These are phyloP conservation scores for Anthophora plumipes DNA, from an alignment of 2,888 invertebrate species.

Conservation along the genomic window DNA sequence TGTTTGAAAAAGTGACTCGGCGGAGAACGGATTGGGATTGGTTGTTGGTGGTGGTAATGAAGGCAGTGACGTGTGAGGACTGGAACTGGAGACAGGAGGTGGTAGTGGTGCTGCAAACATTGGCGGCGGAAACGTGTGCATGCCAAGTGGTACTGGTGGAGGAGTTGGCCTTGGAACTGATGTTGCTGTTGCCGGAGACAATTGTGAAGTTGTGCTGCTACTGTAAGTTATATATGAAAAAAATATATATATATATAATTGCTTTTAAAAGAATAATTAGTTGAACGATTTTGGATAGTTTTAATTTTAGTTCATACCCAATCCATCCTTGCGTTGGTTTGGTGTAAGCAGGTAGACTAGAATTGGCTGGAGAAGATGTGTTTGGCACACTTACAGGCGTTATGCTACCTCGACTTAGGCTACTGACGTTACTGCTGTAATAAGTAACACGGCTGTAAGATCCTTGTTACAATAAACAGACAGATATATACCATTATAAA, in stretches of 20 bases:
- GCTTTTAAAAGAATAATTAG: not conserved
- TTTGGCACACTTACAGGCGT: slow-evolving; percentile 87
- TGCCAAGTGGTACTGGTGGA: slow-evolving; percentile 86
- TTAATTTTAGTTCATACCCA: slow-evolving; percentile 74
- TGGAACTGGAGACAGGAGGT: slow-evolving; percentile 84
- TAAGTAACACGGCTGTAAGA: slow-evolving; percentile 51
- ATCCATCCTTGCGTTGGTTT: slow-evolving; percentile 84
- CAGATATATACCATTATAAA: slow-evolving; percentile 17
- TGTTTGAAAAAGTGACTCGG: slow-evolving; percentile 94
- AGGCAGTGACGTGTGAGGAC: slow-evolving; percentile 82
- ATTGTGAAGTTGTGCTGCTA: slow-evolving; percentile 82
- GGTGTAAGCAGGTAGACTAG: slow-evolving; percentile 87
- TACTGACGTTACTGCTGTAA: slow-evolving; percentile 93
- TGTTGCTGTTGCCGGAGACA: slow-evolving; percentile 85
- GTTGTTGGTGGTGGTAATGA: slow-evolving; percentile 84
- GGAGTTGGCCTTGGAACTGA: slow-evolving; percentile 86
- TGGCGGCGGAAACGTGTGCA: slow-evolving; percentile 87
- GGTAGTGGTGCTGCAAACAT: slow-evolving; percentile 89
- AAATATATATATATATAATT: not conserved
- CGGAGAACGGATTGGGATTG: slow-evolving; percentile 94
- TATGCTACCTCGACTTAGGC: slow-evolving; percentile 90
- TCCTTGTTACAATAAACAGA: not conserved
- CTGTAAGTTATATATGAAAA: slow-evolving; percentile 60
- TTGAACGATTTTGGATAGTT: not conserved
- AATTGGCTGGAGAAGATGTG: slow-evolving; percentile 86